Evolutionary conservation across 2,113 vertebrate species (phyloP).

Genomic region (Elgaria multicarinata): DNA sequence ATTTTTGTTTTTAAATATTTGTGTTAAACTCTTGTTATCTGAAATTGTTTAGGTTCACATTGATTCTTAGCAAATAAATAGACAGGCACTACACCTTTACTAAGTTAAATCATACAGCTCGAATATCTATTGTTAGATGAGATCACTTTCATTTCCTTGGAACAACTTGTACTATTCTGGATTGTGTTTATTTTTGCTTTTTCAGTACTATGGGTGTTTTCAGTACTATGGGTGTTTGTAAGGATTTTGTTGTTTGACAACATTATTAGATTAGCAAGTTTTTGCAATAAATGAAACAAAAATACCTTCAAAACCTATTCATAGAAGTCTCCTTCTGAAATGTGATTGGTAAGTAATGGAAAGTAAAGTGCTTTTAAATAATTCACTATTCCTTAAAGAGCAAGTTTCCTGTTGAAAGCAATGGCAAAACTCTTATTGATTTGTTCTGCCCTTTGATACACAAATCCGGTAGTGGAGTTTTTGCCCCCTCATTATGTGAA

Average conservation of each 20-base stretch:
- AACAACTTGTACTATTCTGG: no score
- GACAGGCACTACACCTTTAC: no score
- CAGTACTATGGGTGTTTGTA: background rate
- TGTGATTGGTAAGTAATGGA: background rate
- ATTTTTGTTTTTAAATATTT: no score
- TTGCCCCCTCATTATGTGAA: background rate
- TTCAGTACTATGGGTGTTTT: background rate
- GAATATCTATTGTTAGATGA: no score
- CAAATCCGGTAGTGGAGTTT: background rate
- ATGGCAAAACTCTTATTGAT: constrained; percentile 19
- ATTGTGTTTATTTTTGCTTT: no score
- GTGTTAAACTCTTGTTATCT: no score
- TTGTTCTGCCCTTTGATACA: background rate
- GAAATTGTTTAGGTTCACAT: no score
- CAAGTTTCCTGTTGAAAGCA: background rate
- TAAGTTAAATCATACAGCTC: no score
- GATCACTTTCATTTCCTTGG: no score
- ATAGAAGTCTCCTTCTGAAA: fast-evolving
- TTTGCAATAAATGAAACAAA: background rate
- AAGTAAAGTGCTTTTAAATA: constrained; percentile 6
- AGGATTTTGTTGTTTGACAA: background rate
- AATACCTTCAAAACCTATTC: background rate
- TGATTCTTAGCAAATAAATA: no score
- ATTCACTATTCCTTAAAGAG: constrained; percentile 8
- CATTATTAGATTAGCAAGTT: background rate